Percentiles rank a stretch among this genome's conserved stretches.
These are phyloP conservation scores for Poeciliopsis turrubarensis DNA, from an alignment of 2,113 vertebrate species.

Conservation along the genomic window DNA sequence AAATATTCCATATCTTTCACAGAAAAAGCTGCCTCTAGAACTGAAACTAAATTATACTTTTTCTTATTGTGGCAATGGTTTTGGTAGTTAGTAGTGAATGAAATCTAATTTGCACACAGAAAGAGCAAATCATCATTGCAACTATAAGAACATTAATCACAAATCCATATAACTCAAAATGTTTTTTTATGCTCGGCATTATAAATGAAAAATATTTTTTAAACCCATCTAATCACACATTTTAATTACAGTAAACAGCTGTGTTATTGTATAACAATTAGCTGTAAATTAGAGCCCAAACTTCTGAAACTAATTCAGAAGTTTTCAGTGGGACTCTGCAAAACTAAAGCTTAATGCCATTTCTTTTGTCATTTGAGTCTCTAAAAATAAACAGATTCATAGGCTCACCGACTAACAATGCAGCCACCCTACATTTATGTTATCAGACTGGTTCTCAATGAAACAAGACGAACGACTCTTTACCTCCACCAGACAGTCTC, in stretches of 20 bases:
- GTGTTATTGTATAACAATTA: no score
- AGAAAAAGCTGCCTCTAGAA: not conserved
- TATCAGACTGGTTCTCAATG: not conserved
- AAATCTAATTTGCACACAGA: no score
- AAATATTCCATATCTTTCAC: not conserved
- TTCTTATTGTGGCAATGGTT: no score
- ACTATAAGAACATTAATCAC: no score
- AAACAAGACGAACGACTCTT: not conserved
- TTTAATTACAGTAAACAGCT: no score
- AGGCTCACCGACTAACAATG: not conserved
- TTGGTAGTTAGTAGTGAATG: no score
- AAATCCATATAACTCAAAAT: no score
- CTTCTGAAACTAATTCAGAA: not conserved
- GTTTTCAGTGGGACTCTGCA: not conserved
- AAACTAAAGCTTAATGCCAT: not conserved
- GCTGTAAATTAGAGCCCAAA: not conserved
- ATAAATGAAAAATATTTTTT: no score
- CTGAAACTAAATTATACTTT: no score
- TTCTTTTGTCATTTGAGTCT: not conserved
- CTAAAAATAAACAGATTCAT: not conserved
- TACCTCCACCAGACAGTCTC: slow-evolving; percentile 96
- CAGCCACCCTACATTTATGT: not conserved
- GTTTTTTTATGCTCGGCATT: no score
- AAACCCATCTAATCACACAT: no score
- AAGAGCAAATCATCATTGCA: no score